Conservation (phyloP, 2,113 vertebrate genomes). For the Tetrao urogallus region DNA sequence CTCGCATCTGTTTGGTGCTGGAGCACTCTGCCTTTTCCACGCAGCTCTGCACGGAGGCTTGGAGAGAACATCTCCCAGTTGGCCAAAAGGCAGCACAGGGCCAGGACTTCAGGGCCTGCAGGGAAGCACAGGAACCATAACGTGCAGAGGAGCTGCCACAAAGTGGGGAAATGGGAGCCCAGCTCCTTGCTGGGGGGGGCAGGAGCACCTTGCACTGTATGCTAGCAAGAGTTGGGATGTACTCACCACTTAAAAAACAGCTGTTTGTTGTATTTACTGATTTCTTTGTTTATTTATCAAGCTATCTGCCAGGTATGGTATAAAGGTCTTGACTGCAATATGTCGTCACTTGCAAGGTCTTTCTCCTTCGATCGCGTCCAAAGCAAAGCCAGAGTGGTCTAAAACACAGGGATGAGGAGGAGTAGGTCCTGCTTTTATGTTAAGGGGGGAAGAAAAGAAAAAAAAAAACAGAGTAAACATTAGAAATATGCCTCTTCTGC, state of each 20-base stretch:
- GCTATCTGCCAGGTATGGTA: constrained; percentile 5
- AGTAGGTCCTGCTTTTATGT: neutral
- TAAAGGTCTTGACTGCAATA: constrained; percentile 26
- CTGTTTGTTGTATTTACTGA: constrained; percentile 2
- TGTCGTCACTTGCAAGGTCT: neutral
- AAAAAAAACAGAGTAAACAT: neutral
- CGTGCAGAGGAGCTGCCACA: neutral
- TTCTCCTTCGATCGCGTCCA: neutral
- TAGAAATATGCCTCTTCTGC: neutral
- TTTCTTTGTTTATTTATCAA: neutral
- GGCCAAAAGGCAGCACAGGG: accelerated
- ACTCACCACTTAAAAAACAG: neutral
- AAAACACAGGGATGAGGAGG: neutral
- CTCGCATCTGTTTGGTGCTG: accelerated
- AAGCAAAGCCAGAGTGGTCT: neutral
- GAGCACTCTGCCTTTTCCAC: neutral
- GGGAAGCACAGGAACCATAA: neutral
- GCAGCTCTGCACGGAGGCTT: neutral
- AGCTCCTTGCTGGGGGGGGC: no score
- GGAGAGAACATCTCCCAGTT: neutral
- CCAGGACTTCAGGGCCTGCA: accelerated
- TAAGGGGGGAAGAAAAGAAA: neutral
- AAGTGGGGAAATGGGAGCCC: neutral
- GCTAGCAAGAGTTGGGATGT: neutral
- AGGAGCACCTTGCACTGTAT: no score